These are phyloP conservation scores for Microtus ochrogaster DNA, from an alignment of 2,113 vertebrate genomes.

Conservation along the genomic window DNA sequence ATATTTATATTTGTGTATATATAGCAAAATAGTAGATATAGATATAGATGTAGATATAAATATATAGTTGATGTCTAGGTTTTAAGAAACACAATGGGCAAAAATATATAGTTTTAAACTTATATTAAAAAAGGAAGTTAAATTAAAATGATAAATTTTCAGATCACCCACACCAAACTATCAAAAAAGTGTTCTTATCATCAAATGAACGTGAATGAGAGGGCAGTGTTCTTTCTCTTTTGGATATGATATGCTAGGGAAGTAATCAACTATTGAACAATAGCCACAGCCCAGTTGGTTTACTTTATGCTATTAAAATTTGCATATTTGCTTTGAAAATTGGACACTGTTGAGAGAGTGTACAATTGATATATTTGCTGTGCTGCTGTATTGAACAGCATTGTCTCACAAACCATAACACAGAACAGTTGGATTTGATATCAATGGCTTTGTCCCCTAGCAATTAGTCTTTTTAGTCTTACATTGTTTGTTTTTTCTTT, in stretches of 20 bases:
- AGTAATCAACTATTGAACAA: not conserved
- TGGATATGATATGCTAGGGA: not conserved
- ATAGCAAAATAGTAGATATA: not conserved
- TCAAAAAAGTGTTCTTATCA: not conserved
- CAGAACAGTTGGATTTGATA: fast-evolving
- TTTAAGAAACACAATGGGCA: not conserved
- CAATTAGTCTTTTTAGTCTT: not conserved
- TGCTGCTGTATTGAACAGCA: not conserved
- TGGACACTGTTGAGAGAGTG: not conserved
- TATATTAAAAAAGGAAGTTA: not conserved
- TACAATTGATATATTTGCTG: not conserved
- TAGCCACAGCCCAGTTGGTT: not conserved
- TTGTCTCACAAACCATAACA: not conserved
- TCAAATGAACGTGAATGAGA: not conserved
- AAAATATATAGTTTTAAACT: not conserved
- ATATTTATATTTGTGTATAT: not conserved
- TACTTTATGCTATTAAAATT: not conserved
- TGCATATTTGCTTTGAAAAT: not conserved
- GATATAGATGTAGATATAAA: not conserved
- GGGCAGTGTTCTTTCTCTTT: not conserved
- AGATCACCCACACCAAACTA: not conserved
- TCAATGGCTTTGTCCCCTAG: not conserved
- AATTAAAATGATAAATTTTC: not conserved
- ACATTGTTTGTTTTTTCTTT: not conserved
- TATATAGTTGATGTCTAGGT: not conserved